These are phyloP conservation scores for Camponotus pennsylvanicus DNA, from an alignment of 1,140 invertebrate species.

Conservation along the genomic window DNA sequence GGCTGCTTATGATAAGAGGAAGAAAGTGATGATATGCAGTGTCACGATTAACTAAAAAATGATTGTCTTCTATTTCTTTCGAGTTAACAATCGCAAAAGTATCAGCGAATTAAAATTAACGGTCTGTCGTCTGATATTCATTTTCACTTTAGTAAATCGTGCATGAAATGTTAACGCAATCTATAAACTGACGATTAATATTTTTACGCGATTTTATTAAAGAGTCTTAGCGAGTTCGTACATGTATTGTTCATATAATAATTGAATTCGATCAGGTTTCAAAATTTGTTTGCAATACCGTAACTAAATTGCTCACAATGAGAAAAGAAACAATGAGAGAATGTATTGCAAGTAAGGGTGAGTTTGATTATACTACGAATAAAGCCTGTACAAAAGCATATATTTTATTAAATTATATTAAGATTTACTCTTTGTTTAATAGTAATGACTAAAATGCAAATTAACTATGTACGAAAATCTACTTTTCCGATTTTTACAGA, in stretches of 20 bases:
- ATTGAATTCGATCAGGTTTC: neutral
- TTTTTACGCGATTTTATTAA: neutral
- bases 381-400: neutral
- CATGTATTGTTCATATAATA: neutral
- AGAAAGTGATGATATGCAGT: neutral
- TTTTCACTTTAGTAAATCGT: neutral
- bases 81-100: neutral
- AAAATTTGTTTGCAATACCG: neutral
- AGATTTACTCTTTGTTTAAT: conserved; percentile 1
- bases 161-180: neutral
- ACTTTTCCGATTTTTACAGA: neutral
- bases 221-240: neutral
- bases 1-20: conserved; percentile 45
- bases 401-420: neutral
- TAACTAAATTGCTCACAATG: neutral
- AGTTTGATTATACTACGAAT: neutral
- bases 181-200: neutral
- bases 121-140: too few species aligned
- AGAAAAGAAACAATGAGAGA: neutral
- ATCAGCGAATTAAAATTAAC: neutral
- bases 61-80: neutral
- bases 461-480: conserved; percentile 2
- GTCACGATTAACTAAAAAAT: neutral
- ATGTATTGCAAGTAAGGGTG: neutral
- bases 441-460: conserved; percentile 10